Percentiles rank a stretch among this genome's conserved stretches.
Evolutionary conservation across 2,797 vertebrate genomes (phyloP).

Genomic region (Microhierax caerulescens): DNA sequence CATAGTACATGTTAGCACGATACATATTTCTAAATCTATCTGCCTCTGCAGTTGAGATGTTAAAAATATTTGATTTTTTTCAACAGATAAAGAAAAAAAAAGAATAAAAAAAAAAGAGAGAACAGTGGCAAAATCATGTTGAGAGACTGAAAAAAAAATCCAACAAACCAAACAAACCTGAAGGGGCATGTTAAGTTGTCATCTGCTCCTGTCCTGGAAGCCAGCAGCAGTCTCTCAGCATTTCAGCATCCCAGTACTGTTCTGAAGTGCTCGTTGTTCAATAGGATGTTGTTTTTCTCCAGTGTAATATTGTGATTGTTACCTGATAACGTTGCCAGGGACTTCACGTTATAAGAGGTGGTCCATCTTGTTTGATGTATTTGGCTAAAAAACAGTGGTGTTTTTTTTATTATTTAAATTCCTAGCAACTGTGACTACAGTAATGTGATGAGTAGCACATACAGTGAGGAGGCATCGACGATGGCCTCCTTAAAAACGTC

Average conservation of each 20-base stretch:
- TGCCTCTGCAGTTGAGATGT: constrained; percentile 14
- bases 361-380: constrained; percentile 58
- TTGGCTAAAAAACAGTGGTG: constrained; percentile 59
- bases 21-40: not conserved
- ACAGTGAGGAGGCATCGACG: constrained; percentile 6
- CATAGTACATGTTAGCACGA: not conserved
- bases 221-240: constrained; percentile 3
- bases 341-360: constrained; percentile 28
- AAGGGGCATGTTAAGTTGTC: not conserved
- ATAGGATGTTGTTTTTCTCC: constrained; percentile 52
- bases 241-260: constrained; percentile 20
- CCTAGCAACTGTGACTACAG: constrained; percentile 70
- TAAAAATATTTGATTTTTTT: not conserved
- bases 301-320: constrained; percentile 56
- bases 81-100: not conserved
- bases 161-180: not conserved
- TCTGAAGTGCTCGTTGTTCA: constrained; percentile 26
- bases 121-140: constrained; percentile 38
- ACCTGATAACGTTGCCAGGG: constrained; percentile 29
- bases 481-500: constrained; percentile 67
- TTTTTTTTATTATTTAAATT: constrained; percentile 48
- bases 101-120: not conserved
- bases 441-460: constrained; percentile 71
- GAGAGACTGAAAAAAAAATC: not conserved
- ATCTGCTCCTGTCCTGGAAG: not conserved